These are phyloP conservation scores for Hypercompe scribonia DNA, from an alignment of 2,888 invertebrate species.

Conservation along the genomic window DNA sequence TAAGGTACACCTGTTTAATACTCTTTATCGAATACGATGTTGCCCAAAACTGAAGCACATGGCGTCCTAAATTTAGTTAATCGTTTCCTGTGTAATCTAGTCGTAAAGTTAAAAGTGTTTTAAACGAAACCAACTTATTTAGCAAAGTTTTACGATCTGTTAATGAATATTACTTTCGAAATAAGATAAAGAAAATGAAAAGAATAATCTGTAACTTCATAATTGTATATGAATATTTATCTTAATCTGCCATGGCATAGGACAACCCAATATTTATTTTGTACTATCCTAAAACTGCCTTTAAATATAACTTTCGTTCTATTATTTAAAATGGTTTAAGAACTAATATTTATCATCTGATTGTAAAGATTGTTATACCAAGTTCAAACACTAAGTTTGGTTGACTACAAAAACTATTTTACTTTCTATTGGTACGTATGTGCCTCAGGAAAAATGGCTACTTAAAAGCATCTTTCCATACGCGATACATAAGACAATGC, in stretches of 20 bases:
- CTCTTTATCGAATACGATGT: conserved; percentile 59
- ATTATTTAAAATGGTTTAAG: too few relatives aligned
- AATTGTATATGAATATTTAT: neutral
- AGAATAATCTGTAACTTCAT: too few relatives aligned
- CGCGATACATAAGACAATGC: too few relatives aligned
- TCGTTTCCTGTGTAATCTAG: conserved; percentile 70
- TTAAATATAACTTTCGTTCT: too few relatives aligned
- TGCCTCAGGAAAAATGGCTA: too few relatives aligned
- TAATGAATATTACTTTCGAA: conserved; percentile 1
- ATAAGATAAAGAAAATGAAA: neutral
- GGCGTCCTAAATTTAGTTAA: conserved; percentile 75
- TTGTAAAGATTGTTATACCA: too few relatives aligned
- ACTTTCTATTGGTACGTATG: too few relatives aligned
- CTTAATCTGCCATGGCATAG: neutral
- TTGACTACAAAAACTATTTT: too few relatives aligned
- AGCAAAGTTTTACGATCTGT: neutral
- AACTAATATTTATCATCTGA: too few relatives aligned
- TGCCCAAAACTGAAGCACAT: conserved; percentile 64
- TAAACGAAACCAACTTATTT: neutral
- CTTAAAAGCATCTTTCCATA: too few relatives aligned
- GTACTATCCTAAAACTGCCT: too few relatives aligned
- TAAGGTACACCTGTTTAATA: conserved; percentile 61
- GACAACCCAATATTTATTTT: neutral
- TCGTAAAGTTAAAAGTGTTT: conserved; percentile 56
- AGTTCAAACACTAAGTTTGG: too few relatives aligned